Conservation (phyloP, 1,140 invertebrate species). For the Drosophila neocordata region DNA sequence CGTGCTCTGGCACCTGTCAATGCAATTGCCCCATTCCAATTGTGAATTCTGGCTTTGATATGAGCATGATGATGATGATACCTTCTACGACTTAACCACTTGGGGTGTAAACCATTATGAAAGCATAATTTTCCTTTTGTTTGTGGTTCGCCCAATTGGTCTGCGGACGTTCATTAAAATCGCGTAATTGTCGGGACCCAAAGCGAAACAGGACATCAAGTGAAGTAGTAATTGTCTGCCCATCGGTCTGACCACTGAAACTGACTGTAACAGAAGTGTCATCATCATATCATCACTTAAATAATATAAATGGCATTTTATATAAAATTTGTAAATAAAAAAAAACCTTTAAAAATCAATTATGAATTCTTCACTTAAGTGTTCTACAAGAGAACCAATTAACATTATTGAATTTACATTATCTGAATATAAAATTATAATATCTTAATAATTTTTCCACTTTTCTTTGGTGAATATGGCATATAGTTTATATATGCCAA, state of each 20-base stretch:
- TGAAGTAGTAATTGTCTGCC: slow-evolving; percentile 25
- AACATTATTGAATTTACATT: background rate
- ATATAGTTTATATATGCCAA: too few relatives aligned
- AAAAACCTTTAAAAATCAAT: background rate
- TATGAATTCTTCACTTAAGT: background rate
- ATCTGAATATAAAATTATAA: background rate
- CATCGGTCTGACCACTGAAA: slow-evolving; percentile 10
- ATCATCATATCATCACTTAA: slow-evolving; percentile 2
- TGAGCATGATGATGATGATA: background rate
- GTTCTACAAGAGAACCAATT: background rate
- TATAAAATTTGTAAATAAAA: background rate
- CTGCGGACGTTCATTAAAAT: slow-evolving; percentile 62
- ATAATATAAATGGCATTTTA: too few relatives aligned
- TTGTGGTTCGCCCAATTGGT: slow-evolving; percentile 67
- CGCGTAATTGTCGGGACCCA: slow-evolving; percentile 66
- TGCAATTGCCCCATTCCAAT: slow-evolving; percentile 35
- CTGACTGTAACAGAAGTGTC: slow-evolving; percentile 3
- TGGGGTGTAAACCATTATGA: slow-evolving; percentile 40
- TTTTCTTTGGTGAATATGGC: too few relatives aligned
- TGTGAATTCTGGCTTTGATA: slow-evolving; percentile 7
- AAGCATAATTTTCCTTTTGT: slow-evolving; percentile 77
- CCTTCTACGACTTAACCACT: slow-evolving; percentile 15
- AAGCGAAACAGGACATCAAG: slow-evolving; percentile 52
- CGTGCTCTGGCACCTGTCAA: slow-evolving; percentile 58
- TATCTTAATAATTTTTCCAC: background rate